Evolutionary conservation across 2,888 invertebrate genomes (phyloP).

Genomic region (Xestia sexstrigata): DNA sequence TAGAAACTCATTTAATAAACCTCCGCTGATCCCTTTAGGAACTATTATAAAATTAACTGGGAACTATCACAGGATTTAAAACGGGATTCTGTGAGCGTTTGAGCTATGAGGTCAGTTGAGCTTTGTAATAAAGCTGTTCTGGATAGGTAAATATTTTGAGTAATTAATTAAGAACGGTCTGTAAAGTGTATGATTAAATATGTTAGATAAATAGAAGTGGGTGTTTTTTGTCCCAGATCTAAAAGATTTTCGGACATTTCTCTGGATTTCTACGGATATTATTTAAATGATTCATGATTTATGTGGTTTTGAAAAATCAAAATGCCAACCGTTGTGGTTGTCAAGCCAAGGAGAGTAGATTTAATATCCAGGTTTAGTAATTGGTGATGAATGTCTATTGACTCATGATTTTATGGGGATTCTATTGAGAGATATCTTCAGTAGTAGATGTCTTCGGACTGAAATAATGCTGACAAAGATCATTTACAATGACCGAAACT

Average conservation of each 20-base stretch:
- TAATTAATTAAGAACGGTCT: slow-evolving; percentile 36
- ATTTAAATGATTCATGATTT: not conserved
- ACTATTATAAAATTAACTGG: slow-evolving; percentile 59
- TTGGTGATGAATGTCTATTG: not conserved
- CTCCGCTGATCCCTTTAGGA: slow-evolving; percentile 38
- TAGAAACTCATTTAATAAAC: slow-evolving; percentile 59
- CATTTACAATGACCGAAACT: not conserved
- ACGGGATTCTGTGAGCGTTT: slow-evolving; percentile 32
- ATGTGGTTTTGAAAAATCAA: not conserved
- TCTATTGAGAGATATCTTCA: not conserved
- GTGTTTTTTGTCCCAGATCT: not conserved
- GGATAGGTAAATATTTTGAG: slow-evolving; percentile 44
- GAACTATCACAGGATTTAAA: slow-evolving; percentile 37
- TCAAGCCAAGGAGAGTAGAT: not conserved
- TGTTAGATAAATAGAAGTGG: not conserved
- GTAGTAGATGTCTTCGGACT: not conserved
- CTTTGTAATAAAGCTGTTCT: slow-evolving; percentile 40
- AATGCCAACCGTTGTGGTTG: not conserved
- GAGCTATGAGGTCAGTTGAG: slow-evolving; percentile 42
- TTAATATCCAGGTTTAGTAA: not conserved
- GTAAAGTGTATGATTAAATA: not conserved
- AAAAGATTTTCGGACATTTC: not conserved
- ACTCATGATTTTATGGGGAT: not conserved
- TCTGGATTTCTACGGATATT: not conserved
- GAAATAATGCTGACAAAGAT: not conserved